A percentile compares a stretch with the other conserved stretches of the same genome.
phyloP scores from a whole-genome alignment of 2,888 invertebrate species.

The Bombylius major region DNA sequence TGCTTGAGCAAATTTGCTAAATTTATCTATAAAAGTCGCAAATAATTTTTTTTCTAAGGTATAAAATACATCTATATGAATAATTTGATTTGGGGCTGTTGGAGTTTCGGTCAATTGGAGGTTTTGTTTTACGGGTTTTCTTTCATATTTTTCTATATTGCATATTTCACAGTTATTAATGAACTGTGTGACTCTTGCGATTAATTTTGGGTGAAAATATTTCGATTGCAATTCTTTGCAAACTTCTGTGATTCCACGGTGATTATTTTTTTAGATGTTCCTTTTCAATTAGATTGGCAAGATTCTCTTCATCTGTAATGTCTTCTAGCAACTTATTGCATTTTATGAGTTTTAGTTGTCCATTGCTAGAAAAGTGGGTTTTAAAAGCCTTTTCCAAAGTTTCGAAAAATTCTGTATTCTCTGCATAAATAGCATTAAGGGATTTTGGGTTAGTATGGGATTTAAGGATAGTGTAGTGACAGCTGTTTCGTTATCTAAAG shows the following conservation, averaged over 20 bases:
- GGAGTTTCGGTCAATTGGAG: conserved; percentile 6
- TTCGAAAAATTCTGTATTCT: neutral
- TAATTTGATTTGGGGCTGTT: too few species aligned
- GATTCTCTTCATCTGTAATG: conserved; percentile 4
- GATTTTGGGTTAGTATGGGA: neutral
- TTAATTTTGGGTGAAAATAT: conserved; percentile 12
- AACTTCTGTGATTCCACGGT: conserved; percentile 11
- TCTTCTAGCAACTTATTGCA: too few species aligned
- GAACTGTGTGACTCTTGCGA: conserved; percentile 12
- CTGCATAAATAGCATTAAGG: conserved; percentile 5
- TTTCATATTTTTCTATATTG: conserved; percentile 13
- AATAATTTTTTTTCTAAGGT: conserved; percentile 11
- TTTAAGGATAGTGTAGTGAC: too few species aligned
- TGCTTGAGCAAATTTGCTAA: conserved; percentile 17
- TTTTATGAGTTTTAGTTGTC: too few species aligned
- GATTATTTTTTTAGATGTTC: conserved; percentile 16
- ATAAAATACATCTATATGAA: neutral
- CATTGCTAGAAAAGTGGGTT: neutral
- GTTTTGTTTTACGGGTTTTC: conserved; percentile 13
- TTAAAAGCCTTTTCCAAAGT: neutral
- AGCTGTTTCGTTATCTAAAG: too few species aligned
- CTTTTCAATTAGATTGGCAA: conserved; percentile 11
- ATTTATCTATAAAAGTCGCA: conserved; percentile 17
- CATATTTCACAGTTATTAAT: conserved; percentile 14
- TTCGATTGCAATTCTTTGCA: neutral